phyloP scores from a whole-genome alignment of 2,113 vertebrate species.

The Morphnarchus princeps region DNA sequence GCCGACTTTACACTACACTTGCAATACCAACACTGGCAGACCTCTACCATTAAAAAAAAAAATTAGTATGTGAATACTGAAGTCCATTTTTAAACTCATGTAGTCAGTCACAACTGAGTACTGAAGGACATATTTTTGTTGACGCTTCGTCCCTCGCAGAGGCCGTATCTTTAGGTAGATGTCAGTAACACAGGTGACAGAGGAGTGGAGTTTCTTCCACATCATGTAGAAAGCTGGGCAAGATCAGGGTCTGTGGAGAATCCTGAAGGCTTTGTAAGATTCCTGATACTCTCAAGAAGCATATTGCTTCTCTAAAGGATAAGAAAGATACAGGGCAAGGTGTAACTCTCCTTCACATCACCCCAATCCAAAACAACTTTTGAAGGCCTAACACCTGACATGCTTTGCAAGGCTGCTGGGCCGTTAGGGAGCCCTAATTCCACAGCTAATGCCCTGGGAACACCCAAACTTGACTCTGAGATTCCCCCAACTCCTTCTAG shows the following conservation, averaged over 20 bases:
- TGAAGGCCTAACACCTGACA: not conserved
- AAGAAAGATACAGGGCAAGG: not conserved
- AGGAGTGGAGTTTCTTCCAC: not conserved
- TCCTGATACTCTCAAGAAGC: not conserved
- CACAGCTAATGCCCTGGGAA: accelerated
- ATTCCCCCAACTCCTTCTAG: not conserved
- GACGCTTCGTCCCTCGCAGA: accelerated
- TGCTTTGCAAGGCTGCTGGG: not conserved
- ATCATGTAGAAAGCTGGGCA: accelerated
- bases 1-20: not conserved
- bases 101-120: not conserved
- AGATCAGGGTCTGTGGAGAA: not conserved
- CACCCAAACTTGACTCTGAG: accelerated
- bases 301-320: not conserved
- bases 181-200: not conserved
- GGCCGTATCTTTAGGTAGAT: not conserved
- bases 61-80: not conserved
- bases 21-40: not conserved
- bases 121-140: not conserved
- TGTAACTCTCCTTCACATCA: not conserved
- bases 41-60: not conserved
- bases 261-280: not conserved
- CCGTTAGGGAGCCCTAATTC: accelerated
- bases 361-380: not conserved
- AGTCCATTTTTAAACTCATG: not conserved